These are phyloP conservation scores for Papilio gigon DNA, from an alignment of 2,888 invertebrate genomes.

Conservation along the genomic window DNA sequence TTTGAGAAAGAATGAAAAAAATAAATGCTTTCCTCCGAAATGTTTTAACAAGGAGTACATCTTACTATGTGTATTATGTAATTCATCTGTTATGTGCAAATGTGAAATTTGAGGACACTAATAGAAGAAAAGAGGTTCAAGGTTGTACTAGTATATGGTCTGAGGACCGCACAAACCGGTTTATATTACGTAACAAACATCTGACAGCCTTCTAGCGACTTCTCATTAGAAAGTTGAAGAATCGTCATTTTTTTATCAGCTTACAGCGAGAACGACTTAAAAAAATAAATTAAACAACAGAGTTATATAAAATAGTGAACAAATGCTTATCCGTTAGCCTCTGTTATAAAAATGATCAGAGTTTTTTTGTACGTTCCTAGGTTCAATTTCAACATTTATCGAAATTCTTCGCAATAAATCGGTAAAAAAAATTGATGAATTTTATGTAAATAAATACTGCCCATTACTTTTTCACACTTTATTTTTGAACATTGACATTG, in stretches of 20 bases:
- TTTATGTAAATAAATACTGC: background rate
- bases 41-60: background rate
- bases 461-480: slow-evolving; percentile 21
- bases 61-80: background rate
- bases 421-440: background rate
- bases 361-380: background rate
- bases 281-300: background rate
- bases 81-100: background rate
- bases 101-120: slow-evolving; percentile 4
- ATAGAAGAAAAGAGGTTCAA: slow-evolving; percentile 4
- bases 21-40: background rate
- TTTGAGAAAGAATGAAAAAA: no score
- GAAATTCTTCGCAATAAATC: background rate
- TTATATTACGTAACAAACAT: slow-evolving; percentile 23
- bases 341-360: background rate
- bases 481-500: slow-evolving; percentile 29
- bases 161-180: background rate
- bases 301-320: background rate
- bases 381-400: background rate
- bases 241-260: background rate
- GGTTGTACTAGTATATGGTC: slow-evolving; percentile 15
- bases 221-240: slow-evolving; percentile 30
- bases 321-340: background rate
- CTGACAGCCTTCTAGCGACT: background rate
- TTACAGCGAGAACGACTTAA: slow-evolving; percentile 3